Evolutionary conservation across 2,888 invertebrate genomes (phyloP), one percentile per base, ranked within the genome.

Genomic region (Troides aeacus): DNA sequence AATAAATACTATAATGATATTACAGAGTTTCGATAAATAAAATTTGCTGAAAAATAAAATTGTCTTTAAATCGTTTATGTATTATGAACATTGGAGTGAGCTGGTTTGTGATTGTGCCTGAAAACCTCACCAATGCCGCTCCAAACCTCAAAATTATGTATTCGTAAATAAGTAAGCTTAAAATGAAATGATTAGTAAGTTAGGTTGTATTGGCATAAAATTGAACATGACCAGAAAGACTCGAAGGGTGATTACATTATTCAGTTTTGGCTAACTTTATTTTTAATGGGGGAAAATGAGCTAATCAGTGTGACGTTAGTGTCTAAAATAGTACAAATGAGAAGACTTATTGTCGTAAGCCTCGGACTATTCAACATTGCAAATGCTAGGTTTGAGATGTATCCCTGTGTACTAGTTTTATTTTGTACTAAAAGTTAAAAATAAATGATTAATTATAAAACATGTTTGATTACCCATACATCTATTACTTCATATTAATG

Each of bases 271-370:
- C 84, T 89, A 87, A 85, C 83, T 87, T 88, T 86, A 84, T 82
- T 88, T 88, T 88, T 84, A 81, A 87, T 85, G 86, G 87, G 39
- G 89, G 85, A 85, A 87, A 85, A 86, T 89, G 88, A 90, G 89
- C 88, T 91, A 90, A 87, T 87, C 85, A 87, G 90, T 90, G 90
- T 90, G 91, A 90, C 89, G 86, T 89, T 89, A 90, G 92, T 93
- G 89, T 93, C 93, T 93, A 92, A 90, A 93, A 93, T 93, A 93
- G 93, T 93, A 93, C 93, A 93, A 93, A 93, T 93, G 92, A 91
- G 92, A 93, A 93, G 93, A 93, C 93, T 93, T 92, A 92, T 92
- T 90, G 92, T 92, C 92, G 89, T 93, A 93, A 92, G 91, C 91
- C 89, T 92, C 92, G 88, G 91, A 92, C 90, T 90, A 91, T 92